These are phyloP conservation scores for Ramphastos sulfuratus DNA, from an alignment of 2,113 vertebrate species.

Conservation along the genomic window DNA sequence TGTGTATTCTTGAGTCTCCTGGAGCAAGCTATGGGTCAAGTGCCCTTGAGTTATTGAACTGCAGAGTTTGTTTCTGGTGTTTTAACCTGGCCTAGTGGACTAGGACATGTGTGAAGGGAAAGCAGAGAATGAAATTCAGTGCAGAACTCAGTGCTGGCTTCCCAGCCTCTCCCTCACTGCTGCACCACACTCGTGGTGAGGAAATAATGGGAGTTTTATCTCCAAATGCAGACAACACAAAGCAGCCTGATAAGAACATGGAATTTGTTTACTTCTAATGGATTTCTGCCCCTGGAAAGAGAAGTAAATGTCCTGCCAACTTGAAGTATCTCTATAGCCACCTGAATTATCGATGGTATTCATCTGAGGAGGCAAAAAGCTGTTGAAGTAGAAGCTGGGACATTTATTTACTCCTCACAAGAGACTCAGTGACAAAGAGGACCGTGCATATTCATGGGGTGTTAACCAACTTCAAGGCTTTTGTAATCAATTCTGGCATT, in stretches of 20 bases:
- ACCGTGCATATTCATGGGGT: background rate
- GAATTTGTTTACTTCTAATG: conserved; percentile 33
- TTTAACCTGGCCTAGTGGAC: too few relatives aligned
- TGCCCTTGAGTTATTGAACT: background rate
- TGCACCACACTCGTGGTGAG: background rate
- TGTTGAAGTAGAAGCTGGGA: background rate
- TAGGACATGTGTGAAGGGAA: too few relatives aligned
- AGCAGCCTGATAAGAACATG: conserved; percentile 25
- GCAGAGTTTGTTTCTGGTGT: background rate
- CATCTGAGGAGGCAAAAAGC: background rate
- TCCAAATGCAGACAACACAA: background rate
- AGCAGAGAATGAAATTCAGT: too few relatives aligned
- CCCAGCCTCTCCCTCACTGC: accelerated
- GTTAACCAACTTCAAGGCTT: accelerated
- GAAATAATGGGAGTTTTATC: background rate
- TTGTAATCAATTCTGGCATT: background rate
- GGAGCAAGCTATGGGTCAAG: background rate
- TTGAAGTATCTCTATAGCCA: background rate
- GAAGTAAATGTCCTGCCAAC: conserved; percentile 20
- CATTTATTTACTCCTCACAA: background rate
- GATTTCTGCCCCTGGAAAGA: conserved; percentile 25
- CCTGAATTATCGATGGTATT: background rate
- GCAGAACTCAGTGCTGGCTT: background rate
- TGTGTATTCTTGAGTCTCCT: background rate
- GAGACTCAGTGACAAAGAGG: background rate